phyloP scores from a whole-genome alignment of 2,888 invertebrate genomes.

The Coremacera marginata region DNA sequence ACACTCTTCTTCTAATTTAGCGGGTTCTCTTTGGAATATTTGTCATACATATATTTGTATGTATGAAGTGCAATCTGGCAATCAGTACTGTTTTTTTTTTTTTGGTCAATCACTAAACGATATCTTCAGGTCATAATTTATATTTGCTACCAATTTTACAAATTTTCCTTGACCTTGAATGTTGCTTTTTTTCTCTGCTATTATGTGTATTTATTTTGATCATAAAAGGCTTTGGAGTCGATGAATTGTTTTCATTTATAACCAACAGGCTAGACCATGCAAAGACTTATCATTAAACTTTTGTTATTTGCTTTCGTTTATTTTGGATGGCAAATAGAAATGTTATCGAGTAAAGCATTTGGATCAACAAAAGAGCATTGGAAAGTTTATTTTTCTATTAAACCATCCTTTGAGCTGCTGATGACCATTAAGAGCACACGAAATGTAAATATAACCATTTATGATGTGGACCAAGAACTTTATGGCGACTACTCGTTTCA shows the following conservation, averaged over 20 bases:
- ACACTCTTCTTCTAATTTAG: no score
- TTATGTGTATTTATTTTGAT: background rate
- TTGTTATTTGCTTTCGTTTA: background rate
- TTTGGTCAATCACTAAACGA: no score
- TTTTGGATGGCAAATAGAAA: background rate
- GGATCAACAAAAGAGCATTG: constrained; percentile 51
- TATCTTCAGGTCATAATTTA: no score
- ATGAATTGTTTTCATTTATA: background rate
- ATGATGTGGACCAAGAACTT: constrained; percentile 43
- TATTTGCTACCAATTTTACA: no score
- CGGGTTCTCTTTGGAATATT: no score
- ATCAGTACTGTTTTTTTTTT: no score
- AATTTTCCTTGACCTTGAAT: no score
- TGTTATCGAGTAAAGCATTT: constrained; percentile 5
- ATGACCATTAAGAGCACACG: constrained; percentile 29
- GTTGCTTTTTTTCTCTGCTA: background rate
- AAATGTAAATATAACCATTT: constrained; percentile 45
- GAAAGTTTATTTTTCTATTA: constrained; percentile 48
- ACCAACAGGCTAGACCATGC: background rate
- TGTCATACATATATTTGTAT: no score
- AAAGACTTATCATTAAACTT: background rate
- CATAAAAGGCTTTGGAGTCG: background rate
- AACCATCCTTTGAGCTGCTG: constrained; percentile 7
- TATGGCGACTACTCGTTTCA: background rate
- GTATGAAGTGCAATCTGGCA: no score